These are phyloP conservation scores for Cairina moschata DNA, from an alignment of 2,113 vertebrate genomes.

Conservation along the genomic window DNA sequence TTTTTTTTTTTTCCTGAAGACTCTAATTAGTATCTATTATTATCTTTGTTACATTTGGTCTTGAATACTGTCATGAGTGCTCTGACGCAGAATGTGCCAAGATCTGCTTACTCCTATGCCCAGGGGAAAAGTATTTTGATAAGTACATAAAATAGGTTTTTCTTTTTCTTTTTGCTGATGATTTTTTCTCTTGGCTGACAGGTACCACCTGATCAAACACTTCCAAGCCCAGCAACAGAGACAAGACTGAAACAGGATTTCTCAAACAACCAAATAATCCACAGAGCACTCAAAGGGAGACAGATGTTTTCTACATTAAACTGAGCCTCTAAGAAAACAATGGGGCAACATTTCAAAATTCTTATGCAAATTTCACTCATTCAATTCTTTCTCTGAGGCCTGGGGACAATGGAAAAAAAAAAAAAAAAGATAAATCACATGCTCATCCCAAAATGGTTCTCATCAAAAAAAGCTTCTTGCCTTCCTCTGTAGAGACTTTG, in stretches of 20 bases:
- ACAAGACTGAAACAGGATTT: constrained; percentile 26
- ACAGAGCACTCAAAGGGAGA: neutral
- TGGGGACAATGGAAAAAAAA: neutral
- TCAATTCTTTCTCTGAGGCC: constrained; percentile 18
- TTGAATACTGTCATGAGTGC: neutral
- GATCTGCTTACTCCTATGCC: neutral
- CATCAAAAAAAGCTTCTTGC: neutral
- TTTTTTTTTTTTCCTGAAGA: neutral
- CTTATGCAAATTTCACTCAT: constrained; percentile 26
- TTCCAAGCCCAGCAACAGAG: neutral
- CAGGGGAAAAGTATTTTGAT: neutral
- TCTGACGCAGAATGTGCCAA: neutral
- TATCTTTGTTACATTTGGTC: neutral
- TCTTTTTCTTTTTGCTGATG: neutral
- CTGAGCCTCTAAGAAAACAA: constrained; percentile 50
- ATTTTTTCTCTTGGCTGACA: neutral
- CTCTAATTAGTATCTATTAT: constrained; percentile 11
- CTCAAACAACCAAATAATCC: constrained; percentile 16
- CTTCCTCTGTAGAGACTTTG: neutral
- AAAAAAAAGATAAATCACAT: neutral
- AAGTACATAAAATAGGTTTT: neutral
- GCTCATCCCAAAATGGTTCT: neutral
- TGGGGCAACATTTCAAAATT: constrained; percentile 29
- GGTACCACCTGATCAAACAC: neutral
- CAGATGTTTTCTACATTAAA: constrained; percentile 51